Evolutionary conservation across 2,888 invertebrate species (phyloP).

Genomic region (Pediacus dermestoides): DNA sequence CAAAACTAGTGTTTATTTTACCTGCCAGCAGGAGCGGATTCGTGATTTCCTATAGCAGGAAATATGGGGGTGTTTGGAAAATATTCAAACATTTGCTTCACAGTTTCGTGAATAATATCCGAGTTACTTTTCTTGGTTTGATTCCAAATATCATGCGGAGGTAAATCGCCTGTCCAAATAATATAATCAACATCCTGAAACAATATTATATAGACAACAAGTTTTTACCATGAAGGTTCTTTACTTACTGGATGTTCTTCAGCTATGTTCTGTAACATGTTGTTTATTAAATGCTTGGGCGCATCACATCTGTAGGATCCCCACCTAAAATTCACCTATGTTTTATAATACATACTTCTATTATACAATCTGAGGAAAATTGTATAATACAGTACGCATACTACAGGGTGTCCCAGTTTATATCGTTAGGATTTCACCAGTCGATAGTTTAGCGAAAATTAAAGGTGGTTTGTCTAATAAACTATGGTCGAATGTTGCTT

Average conservation of each 20-base stretch:
- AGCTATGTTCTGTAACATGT: constrained; percentile 83
- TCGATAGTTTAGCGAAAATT: no score
- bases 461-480: no score
- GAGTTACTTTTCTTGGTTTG: constrained; percentile 84
- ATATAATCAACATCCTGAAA: constrained; percentile 86
- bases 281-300: constrained; percentile 83
- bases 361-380: no score
- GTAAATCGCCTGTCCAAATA: constrained; percentile 93
- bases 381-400: no score
- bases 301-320: constrained; percentile 94
- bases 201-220: no score
- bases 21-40: constrained; percentile 94
- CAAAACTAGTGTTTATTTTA: constrained; percentile 47
- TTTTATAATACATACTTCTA: no score
- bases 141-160: constrained; percentile 94
- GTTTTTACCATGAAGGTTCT: no score
- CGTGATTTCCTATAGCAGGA: constrained; percentile 94
- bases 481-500: no score
- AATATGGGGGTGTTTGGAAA: constrained; percentile 91
- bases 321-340: constrained; percentile 60
- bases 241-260: constrained; percentile 74
- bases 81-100: constrained; percentile 73
- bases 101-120: constrained; percentile 76
- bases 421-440: no score
- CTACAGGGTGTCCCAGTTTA: no score